A percentile compares a stretch with the other conserved stretches of the same genome.
phyloP scores from a whole-genome alignment of 2,797 vertebrate species.

The Acanthornis magna region DNA sequence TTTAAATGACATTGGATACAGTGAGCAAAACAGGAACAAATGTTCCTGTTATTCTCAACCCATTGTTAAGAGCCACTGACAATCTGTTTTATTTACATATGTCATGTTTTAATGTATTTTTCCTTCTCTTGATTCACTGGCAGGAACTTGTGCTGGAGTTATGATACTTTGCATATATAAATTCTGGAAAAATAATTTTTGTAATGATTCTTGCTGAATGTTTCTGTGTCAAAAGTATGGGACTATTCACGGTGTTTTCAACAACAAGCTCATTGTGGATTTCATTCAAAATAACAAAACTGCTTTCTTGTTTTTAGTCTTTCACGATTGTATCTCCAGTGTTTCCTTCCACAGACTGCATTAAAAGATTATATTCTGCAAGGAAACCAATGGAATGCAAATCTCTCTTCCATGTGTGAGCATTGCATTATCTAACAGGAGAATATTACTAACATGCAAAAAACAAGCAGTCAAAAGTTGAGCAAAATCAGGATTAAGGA shows the following conservation, averaged over 20 bases:
- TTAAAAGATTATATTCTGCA: not conserved
- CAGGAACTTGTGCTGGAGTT: not conserved
- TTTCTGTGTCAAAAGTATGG: not conserved
- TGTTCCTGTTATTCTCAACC: not conserved
- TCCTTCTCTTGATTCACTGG: not conserved
- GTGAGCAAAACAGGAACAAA: not conserved
- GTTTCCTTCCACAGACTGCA: not conserved
- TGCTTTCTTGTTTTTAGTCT: not conserved
- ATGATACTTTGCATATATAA: not conserved
- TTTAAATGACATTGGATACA: not conserved
- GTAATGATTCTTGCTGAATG: not conserved
- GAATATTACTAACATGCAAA: not conserved
- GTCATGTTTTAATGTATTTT: not conserved
- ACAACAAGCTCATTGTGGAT: not conserved
- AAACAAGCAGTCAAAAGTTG: not conserved
- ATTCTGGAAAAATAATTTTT: not conserved
- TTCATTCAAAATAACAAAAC: not conserved
- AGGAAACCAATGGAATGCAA: not conserved
- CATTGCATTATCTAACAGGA: not conserved
- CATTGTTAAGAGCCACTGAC: not conserved
- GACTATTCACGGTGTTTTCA: not conserved
- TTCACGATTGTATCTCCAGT: not conserved
- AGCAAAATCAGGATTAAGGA: not conserved
- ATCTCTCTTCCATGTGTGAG: not conserved
- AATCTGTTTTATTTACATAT: not conserved